Evolutionary conservation across 2,888 invertebrate genomes (phyloP).

Genomic region (Achlya flavicornis): DNA sequence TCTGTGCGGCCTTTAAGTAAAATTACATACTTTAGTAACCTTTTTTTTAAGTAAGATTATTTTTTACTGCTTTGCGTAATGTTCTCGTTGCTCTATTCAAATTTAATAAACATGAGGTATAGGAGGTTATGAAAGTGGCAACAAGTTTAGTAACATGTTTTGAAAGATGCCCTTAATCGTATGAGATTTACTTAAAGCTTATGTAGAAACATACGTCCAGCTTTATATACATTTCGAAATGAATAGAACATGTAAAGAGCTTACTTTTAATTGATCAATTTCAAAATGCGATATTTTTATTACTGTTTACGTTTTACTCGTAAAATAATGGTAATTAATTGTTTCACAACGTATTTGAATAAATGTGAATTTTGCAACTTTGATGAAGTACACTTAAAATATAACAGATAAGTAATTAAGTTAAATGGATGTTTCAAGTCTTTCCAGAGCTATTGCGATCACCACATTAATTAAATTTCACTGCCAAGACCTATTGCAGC

Average conservation of each 20-base stretch:
- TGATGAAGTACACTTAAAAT: no score
- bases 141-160: background rate
- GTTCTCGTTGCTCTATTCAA: background rate
- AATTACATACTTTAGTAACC: background rate
- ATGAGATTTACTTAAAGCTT: background rate
- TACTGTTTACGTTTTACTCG: background rate
- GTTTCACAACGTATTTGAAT: no score
- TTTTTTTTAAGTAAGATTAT: background rate
- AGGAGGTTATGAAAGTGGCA: conserved; percentile 1
- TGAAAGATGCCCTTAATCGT: conserved; percentile 1
- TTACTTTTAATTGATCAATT: background rate
- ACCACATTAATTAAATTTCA: no score
- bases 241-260: background rate
- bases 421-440: no score
- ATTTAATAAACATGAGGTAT: background rate
- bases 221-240: background rate
- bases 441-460: no score
- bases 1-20: background rate
- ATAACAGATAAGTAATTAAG: no score
- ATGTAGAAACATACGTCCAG: background rate
- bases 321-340: background rate
- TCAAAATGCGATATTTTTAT: conserved; percentile 8
- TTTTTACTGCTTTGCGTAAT: background rate
- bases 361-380: no score
- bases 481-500: no score